These are phyloP conservation scores for Oenanthe melanoleuca DNA, from an alignment of 2,113 vertebrate genomes.

Conservation along the genomic window DNA sequence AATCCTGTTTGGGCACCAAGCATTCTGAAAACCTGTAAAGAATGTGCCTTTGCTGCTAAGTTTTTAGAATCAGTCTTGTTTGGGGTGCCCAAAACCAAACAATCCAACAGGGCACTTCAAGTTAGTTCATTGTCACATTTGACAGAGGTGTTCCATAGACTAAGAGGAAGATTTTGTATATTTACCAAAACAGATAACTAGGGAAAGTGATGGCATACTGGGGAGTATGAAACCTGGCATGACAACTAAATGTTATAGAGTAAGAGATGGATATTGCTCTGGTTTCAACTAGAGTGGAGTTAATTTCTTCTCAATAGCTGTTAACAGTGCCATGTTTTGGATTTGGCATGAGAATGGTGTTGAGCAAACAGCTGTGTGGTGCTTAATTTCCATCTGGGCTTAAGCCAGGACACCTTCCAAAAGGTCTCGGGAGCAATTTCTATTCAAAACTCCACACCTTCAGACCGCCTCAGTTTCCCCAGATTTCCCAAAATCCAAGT, in stretches of 20 bases:
- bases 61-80: neutral
- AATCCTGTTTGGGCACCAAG: neutral
- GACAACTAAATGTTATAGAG: neutral
- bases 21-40: neutral
- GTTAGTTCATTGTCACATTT: neutral
- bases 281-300: neutral
- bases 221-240: neutral
- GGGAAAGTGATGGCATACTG: neutral
- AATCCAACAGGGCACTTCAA: neutral
- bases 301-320: neutral
- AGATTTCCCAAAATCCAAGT: neutral
- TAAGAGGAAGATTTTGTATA: neutral
- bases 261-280: neutral
- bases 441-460: neutral
- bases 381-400: neutral
- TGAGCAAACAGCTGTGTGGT: rapidly evolving
- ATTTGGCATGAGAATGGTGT: neutral
- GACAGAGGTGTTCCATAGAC: neutral
- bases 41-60: neutral
- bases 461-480: neutral
- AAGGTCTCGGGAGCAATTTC: neutral
- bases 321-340: neutral
- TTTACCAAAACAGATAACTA: neutral
- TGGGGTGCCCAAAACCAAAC: neutral
- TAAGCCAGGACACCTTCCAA: neutral